Evolutionary conservation across 2,888 invertebrate species (phyloP), one percentile per base, ranked within the genome.

Genomic region (Trachelus iudaicus): DNA sequence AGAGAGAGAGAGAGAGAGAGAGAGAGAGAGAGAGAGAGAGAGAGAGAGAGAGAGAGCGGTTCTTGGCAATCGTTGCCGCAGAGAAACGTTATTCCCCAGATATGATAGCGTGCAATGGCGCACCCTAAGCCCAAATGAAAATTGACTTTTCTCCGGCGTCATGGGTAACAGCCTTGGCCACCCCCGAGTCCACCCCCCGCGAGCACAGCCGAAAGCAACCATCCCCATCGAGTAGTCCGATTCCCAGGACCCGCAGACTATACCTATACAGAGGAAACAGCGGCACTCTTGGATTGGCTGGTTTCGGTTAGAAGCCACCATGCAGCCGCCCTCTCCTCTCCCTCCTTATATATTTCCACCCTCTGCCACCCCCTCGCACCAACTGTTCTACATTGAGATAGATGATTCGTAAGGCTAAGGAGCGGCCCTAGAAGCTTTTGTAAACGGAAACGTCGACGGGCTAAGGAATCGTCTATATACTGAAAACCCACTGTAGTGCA

Each of bases 41-140:
- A 33, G 37, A 1, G 1, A 56, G 13, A 15, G 56, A 15, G 2
- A 56, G 23, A 23, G 9, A 56, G 23, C 23, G 56, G 56, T 23
- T 56, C 56, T 56, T 56, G 23, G 56, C 56, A 56, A 56, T 56
- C 56, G 23, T 23, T 56, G 56, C 56, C 23, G 9, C 56, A 30
- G 76, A 79, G 83, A 83, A 84, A 85, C 85, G 85, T 85, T 84
- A 85, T 87, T 87, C 85, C 84, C 84, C 80, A 83, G 87, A 85
- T 85, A 88, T 86, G 87, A 86, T 87, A 85, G 87, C 86, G 85
- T 87, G 87, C 80, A 23, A 56, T 81, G 84, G 84, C 87, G 84
- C 87, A 80, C 88, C 87, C 85, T 87, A 85, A 87, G 82, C 85
- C 84, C 82, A 86, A 87, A 88, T 87, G 87, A 87, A 87, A 87